Conservation (phyloP, 2,113 vertebrate genomes). For the Scomber japonicus region DNA sequence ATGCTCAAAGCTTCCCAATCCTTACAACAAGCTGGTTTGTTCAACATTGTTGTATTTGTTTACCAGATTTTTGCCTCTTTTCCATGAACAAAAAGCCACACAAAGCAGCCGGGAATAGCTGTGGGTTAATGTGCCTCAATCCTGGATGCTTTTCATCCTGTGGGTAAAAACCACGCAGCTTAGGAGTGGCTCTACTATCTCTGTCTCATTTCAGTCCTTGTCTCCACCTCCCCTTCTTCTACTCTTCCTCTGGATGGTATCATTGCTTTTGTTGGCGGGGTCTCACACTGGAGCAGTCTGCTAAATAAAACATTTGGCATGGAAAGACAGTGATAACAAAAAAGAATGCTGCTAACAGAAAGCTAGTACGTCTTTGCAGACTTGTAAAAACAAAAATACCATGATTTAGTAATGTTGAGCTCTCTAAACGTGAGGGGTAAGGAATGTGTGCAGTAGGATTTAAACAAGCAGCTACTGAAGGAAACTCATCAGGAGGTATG, state of each 20-base stretch:
- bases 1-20: constrained; percentile 51
- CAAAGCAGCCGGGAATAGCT: constrained; percentile 76
- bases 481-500: constrained; percentile 72
- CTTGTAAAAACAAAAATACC: constrained; percentile 75
- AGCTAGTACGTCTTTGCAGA: constrained; percentile 53
- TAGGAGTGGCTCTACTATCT: constrained; percentile 57
- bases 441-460: constrained; percentile 53
- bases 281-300: constrained; percentile 42
- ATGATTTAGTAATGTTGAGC: constrained; percentile 71
- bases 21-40: constrained; percentile 51
- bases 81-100: constrained; percentile 75
- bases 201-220: constrained; percentile 45
- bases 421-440: constrained; percentile 63
- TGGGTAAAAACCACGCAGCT: constrained; percentile 60
- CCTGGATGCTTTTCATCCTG: constrained; percentile 67
- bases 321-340: constrained; percentile 66
- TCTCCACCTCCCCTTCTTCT: constrained; percentile 35
- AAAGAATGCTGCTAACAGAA: constrained; percentile 38
- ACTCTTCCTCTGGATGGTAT: constrained; percentile 50
- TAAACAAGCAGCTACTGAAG: constrained; percentile 69
- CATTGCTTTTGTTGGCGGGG: constrained; percentile 68
- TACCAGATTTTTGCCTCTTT: constrained; percentile 69
- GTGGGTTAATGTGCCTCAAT: constrained; percentile 74
- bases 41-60: constrained; percentile 66
- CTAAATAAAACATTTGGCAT: constrained; percentile 79